Percentiles rank a stretch among this genome's conserved stretches.
phyloP scores from a whole-genome alignment of 1,140 invertebrate species.

The Drosophila mauritiana region DNA sequence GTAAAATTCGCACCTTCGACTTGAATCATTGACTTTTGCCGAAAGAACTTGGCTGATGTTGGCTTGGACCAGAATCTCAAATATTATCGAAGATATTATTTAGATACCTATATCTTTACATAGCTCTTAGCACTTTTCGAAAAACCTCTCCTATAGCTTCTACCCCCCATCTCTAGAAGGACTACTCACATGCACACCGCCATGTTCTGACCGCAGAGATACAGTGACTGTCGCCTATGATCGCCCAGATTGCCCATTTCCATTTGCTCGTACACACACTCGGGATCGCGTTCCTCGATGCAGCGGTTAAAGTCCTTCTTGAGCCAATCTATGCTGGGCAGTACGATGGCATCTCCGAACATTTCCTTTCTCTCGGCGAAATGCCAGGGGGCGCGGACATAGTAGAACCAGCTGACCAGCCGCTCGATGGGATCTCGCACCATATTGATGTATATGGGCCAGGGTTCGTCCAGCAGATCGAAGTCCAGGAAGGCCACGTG shows the following conservation, averaged over 20 bases:
- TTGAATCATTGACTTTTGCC: too few relatives aligned
- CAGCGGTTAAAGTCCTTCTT: conserved; percentile 96
- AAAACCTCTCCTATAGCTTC: background rate
- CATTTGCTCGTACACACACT: conserved; percentile 92
- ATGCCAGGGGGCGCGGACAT: conserved; percentile 93
- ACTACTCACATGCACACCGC: conserved; percentile 91
- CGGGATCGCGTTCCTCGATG: conserved; percentile 91
- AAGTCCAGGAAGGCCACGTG: conserved; percentile 93
- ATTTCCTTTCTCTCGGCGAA: conserved; percentile 93
- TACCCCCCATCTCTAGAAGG: background rate
- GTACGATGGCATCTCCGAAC: conserved; percentile 91
- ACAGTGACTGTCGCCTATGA: conserved; percentile 92
- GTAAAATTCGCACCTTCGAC: too few relatives aligned
- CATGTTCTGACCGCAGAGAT: conserved; percentile 94
- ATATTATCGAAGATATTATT: too few relatives aligned
- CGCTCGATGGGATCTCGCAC: conserved; percentile 95
- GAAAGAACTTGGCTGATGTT: too few relatives aligned
- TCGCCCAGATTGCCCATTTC: conserved; percentile 92
- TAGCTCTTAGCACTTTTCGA: background rate
- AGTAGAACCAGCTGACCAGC: conserved; percentile 95
- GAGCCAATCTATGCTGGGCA: conserved; percentile 93
- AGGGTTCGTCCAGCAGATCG: conserved; percentile 89
- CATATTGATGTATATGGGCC: conserved; percentile 95
- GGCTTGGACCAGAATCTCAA: too few relatives aligned
- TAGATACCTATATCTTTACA: too few relatives aligned